Conservation (phyloP, 1,140 invertebrate species). For the Mycetomoellerius zeteki region DNA sequence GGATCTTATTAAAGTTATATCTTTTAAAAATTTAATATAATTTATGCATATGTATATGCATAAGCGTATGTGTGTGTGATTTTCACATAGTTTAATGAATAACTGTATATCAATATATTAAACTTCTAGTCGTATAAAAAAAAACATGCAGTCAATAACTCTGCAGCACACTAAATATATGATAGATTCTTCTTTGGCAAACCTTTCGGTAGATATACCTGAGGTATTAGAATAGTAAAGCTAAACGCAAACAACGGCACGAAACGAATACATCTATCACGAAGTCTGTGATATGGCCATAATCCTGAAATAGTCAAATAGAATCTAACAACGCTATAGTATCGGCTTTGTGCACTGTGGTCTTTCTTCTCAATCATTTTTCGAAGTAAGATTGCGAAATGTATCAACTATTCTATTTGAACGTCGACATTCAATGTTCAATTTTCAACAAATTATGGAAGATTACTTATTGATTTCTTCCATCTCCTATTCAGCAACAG, state of each 20-base stretch:
- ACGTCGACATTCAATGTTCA: neutral
- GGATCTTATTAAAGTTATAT: neutral
- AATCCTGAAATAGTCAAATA: conserved; percentile 15
- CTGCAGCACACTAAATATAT: neutral
- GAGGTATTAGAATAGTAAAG: conserved; percentile 8
- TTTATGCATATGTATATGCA: neutral
- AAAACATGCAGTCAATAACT: neutral
- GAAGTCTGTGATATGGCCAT: conserved; percentile 23
- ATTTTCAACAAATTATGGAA: neutral
- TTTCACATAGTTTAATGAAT: neutral
- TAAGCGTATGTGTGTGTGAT: neutral
- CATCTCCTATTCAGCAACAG: neutral
- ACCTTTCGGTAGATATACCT: neutral
- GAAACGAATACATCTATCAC: conserved; percentile 13
- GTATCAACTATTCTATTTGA: conserved; percentile 1
- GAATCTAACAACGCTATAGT: conserved; percentile 8
- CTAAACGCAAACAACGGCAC: neutral
- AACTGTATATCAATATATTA: neutral
- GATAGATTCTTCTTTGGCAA: too few relatives aligned
- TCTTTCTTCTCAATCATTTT: conserved; percentile 20
- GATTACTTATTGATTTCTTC: conserved; percentile 21
- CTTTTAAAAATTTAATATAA: neutral
- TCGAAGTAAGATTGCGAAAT: neutral
- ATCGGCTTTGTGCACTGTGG: neutral
- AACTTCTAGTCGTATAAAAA: neutral